Conservation (phyloP, 1,140 invertebrate genomes). For the Drosophila melanogaster region DNA sequence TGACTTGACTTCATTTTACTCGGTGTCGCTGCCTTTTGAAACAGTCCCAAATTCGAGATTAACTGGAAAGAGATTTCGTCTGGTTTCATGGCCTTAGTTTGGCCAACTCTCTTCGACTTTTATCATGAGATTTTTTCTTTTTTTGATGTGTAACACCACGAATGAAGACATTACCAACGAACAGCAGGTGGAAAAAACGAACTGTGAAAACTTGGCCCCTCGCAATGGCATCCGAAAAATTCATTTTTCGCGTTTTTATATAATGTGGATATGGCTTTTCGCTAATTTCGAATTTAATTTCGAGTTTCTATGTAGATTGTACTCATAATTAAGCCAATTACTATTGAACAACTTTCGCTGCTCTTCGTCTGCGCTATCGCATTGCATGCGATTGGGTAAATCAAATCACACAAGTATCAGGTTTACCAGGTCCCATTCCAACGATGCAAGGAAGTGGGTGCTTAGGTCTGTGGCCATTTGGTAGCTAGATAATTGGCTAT, state of each 20-base stretch:
- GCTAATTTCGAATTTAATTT: conserved; percentile 52
- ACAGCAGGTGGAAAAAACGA: conserved; percentile 18
- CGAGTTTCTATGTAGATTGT: conserved; percentile 62
- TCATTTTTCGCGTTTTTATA: conserved; percentile 65
- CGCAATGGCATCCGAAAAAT: conserved; percentile 54
- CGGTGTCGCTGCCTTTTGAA: conserved; percentile 35
- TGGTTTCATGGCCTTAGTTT: conserved; percentile 30
- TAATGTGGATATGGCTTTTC: conserved; percentile 65
- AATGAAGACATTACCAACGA: conserved; percentile 39
- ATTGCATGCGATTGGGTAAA: conserved; percentile 41
- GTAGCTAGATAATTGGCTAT: conserved; percentile 6
- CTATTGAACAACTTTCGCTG: conserved; percentile 65
- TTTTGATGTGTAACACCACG: conserved; percentile 34
- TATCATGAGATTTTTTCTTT: conserved; percentile 23
- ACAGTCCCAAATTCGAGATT: conserved; percentile 22
- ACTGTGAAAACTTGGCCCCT: conserved; percentile 32
- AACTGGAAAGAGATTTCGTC: conserved; percentile 24
- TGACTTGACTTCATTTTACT: conserved; percentile 23
- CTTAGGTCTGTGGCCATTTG: conserved; percentile 22
- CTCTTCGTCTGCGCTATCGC: conserved; percentile 20
- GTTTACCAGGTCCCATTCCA: conserved; percentile 27
- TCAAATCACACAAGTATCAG: conserved; percentile 48
- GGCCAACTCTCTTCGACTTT: conserved; percentile 37
- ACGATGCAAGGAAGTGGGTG: conserved; percentile 27
- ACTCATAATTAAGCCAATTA: conserved; percentile 46